Evolutionary conservation across 2,888 invertebrate genomes (phyloP), one percentile per base, ranked within the genome.

Genomic region (Acronicta leporina): DNA sequence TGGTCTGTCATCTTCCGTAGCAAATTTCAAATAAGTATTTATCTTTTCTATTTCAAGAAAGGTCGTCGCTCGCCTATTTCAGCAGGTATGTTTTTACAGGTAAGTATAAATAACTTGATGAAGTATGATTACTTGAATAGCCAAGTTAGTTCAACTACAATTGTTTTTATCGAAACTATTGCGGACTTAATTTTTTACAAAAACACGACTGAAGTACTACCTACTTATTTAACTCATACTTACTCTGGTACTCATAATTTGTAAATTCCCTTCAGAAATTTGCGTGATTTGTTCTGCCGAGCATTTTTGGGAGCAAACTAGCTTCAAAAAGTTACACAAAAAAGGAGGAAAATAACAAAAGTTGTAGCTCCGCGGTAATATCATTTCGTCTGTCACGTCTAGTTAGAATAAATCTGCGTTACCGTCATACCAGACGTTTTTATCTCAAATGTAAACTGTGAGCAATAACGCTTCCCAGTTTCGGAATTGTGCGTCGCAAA

Each of bases 361-460:
- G 41, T 40, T 44, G 51, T 63, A 69, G 63, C 45, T 54, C 27
- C 47, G 1, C 33, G 44, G 38, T 64, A 52, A 73, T 66, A 66
- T 53, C 41, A 67, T 71, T 79, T 53, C 53, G 38, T 42, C 52
- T 67, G 68, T 55, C 77, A 57, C 78, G 74, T 85, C 80, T 79
- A 80, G 75, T 77, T 63, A 62, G 65, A 77, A 76, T 80, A 75
- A 77, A 82, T 82, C 79, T 66, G 54, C 67, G 74, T 77, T 73
- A 71, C 72, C 72, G 77, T 79, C 82, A 72, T 72, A 70, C 82
- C 80, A 85, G 82, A 86, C 86, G 83, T 85, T 88, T 90, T 90
- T 87, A 90, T 89, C 86, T 86, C 73, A 82, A 90, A 89, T 77
- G 87, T 86, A 89, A 89, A 89, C 88, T 81, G 64, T 57, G 66